phyloP scores from a whole-genome alignment of 2,888 invertebrate genomes.

The Subacronicta megacephala region DNA sequence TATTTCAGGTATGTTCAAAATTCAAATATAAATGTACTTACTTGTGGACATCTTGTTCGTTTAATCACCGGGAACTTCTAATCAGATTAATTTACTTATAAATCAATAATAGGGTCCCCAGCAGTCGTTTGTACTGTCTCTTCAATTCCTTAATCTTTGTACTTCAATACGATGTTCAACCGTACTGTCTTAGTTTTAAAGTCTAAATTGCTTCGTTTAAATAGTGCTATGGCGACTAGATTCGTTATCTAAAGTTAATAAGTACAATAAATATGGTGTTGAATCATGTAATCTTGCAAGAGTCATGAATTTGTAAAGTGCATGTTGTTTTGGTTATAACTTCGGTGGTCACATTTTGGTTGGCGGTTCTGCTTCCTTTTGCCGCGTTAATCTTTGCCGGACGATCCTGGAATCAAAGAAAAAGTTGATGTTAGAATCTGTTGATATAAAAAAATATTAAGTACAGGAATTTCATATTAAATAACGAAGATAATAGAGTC shows the following conservation, averaged over 20 bases:
- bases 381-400: conserved; percentile 59
- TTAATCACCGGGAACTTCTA: conserved; percentile 76
- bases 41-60: conserved; percentile 83
- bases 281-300: conserved; percentile 84
- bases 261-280: conserved; percentile 82
- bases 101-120: conserved; percentile 83
- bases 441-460: not conserved
- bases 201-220: conserved; percentile 83
- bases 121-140: conserved; percentile 78
- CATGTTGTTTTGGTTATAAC: conserved; percentile 72
- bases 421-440: conserved; percentile 32
- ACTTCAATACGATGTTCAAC: conserved; percentile 68
- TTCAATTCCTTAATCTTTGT: conserved; percentile 75
- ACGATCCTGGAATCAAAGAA: conserved; percentile 73
- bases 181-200: conserved; percentile 67
- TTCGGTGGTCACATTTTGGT: conserved; percentile 87
- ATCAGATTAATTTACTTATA: conserved; percentile 81
- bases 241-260: conserved; percentile 83
- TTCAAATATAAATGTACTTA: conserved; percentile 69
- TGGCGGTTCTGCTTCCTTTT: conserved; percentile 60
- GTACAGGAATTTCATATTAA: too few relatives aligned
- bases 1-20: too few relatives aligned
- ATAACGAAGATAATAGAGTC: too few relatives aligned
- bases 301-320: conserved; percentile 82
- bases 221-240: conserved; percentile 88